Base-by-base conservation (phyloP, 2,113 vertebrate species). In the Coryphaenoides rupestris region DNA sequence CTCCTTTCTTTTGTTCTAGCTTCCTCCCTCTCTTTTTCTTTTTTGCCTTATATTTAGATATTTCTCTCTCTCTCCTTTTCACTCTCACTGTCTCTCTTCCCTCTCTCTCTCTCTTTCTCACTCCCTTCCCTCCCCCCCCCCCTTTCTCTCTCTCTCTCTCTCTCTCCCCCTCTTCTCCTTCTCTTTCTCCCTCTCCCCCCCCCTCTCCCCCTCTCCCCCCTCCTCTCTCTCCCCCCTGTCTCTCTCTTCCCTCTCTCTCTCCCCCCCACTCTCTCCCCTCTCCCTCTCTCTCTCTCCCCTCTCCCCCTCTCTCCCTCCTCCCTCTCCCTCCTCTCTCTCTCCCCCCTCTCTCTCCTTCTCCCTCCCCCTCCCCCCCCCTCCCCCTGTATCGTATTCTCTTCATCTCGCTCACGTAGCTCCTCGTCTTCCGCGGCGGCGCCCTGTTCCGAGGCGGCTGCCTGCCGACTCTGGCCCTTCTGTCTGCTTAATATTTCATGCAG, bases 401-500 rank as follows among this genome's bases (percentile, higher is more conserved):
- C 62, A 63, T 81, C 84, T 86, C n/a, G n/a, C 84, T 84, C 73
- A 78, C 82, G 76, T 77, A 59, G 58, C 77, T 82, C 81, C 86
- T 87, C n/a, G n/a, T n/a, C n/a, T 84, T 77, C 79, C 77, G 72
- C 70, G 66, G 63, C 54, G 45, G 16, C 5, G 26, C 74, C 69
- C 82, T 77, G 62, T 46, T 66, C 83, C 66, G 65, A 78, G n/a
- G n/a, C n/a, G n/a, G 33, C 33, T 40, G 79, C 69, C 66, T 84
- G 80, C 22, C 82, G 79, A 75, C 74, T 70, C 82, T 88, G 33
- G 33, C 80, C 79, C 82, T 73, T 77, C 83, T 84, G 78, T 75
- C 68, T 69, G 66, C 75, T 89, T 77, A 90, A 89, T 90, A 88
- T 90, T 90, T 87, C 75, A 89, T 88, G 76, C 75, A 85, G 83